Evolutionary conservation across 2,797 vertebrate genomes (phyloP), one percentile per base, ranked within the genome.

Genomic region (Gila robusta): DNA sequence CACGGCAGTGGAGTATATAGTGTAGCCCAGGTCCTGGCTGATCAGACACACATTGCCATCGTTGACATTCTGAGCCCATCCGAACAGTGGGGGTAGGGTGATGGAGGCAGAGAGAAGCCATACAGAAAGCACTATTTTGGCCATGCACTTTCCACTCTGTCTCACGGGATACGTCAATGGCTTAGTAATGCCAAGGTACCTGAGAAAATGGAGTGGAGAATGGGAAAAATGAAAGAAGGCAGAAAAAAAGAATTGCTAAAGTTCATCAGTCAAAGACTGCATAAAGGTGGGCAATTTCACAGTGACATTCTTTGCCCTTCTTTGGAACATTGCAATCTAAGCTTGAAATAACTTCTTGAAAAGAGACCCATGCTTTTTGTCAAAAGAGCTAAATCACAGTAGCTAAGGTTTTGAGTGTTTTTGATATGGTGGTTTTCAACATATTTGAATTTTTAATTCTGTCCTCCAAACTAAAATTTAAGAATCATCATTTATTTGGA

Each of bases 1-100:
- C 93, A 98, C 97, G 0, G 98, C 97, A 0, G 98, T 98, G 49
- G 98, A 99, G 94, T 99, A 99, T 79, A 99, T 97, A 0, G 98
- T 99, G 95, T 99, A 98, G 91, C 98, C 97, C 0, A 98, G 96
- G 91, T 98, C 98, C 93, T 99, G 98, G 72, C 98, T 98, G 94
- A 99, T 99, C 88, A 99, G 94, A 89, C 98, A 99, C 87, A 99
- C 97, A 32, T 95, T 95, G 91, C 96, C 95, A 0, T 98, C 97
- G 0, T 98, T 99, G 5, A 99, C 96, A 0, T 98, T 99, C 93
- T 98, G 97, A 0, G 98, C 97, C 98, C 98, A 99, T 6, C 98
- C 98, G 0, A 99, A 99, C 87, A 99, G 95, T 0, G 98, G 98
- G 0, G 98, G 98, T 5, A 98, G 92, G 21, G 97, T 99, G 95